A percentile compares a stretch with the other conserved stretches of the same genome.
phyloP scores from a whole-genome alignment of 2,888 invertebrate genomes.

The Melinaea marsaeus region DNA sequence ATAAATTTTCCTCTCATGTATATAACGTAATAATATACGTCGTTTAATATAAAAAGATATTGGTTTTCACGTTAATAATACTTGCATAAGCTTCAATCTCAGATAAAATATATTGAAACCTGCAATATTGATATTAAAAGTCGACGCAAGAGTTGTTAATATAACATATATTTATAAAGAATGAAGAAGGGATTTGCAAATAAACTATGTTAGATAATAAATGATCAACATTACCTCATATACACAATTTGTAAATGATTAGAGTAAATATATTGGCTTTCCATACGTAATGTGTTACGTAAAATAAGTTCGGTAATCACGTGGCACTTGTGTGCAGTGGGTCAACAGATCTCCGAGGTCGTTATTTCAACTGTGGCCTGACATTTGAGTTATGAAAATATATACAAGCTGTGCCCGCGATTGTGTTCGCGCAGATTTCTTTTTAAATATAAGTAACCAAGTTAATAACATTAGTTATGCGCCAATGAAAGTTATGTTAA shows the following conservation, averaged over 20 bases:
- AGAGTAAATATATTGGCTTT: slow-evolving; percentile 23
- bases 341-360: slow-evolving; percentile 54
- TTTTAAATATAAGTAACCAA: too few relatives aligned
- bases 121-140: not conserved
- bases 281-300: slow-evolving; percentile 32
- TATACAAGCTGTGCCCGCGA: not conserved
- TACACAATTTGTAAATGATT: slow-evolving; percentile 10
- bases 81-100: not conserved
- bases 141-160: not conserved
- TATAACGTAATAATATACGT: too few relatives aligned
- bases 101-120: not conserved
- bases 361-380: slow-evolving; percentile 38
- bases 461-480: too few relatives aligned
- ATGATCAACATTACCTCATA: not conserved
- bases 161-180: not conserved
- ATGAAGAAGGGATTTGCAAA: too few relatives aligned
- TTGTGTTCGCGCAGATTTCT: too few relatives aligned
- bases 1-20: slow-evolving; percentile 13
- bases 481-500: too few relatives aligned
- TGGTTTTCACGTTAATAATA: slow-evolving; percentile 1
- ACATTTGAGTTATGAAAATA: slow-evolving; percentile 36
- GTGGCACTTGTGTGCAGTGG: slow-evolving; percentile 33
- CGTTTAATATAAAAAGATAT: not conserved
- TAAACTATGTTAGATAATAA: not conserved
- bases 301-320: slow-evolving; percentile 34